phyloP scores from a whole-genome alignment of 2,797 vertebrate genomes.

The Coracias cyanogaster region DNA sequence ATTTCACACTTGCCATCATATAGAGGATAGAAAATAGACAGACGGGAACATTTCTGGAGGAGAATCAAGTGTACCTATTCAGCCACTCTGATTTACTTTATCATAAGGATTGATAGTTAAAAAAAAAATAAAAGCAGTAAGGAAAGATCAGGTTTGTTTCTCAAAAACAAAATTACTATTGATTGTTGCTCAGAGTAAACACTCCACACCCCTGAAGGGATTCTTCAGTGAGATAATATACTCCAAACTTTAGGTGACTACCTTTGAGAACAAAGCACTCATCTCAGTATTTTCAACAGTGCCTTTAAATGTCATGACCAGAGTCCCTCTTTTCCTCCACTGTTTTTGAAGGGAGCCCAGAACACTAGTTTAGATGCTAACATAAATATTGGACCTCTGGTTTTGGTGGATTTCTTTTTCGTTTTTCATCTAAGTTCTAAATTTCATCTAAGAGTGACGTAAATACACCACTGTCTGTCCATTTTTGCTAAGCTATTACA shows the following conservation, averaged over 20 bases:
- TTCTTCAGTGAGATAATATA: not conserved
- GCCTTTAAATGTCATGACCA: not conserved
- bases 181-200: not conserved
- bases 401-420: not conserved
- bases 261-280: not conserved
- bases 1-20: constrained; percentile 1
- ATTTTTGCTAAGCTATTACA: not conserved
- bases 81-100: not conserved
- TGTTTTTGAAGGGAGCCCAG: not conserved
- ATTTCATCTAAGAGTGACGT: not conserved
- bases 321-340: not conserved
- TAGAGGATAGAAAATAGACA: not conserved
- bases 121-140: not conserved
- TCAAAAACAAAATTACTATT: not conserved
- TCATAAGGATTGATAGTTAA: not conserved
- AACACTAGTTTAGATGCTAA: not conserved
- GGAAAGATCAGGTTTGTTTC: not conserved
- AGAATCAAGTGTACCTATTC: constrained; percentile 7
- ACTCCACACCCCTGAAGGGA: not conserved
- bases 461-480: not conserved
- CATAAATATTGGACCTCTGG: not conserved
- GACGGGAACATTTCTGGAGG: not conserved
- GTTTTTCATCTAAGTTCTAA: not conserved
- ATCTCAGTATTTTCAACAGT: not conserved
- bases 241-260: not conserved